Percentiles rank a stretch among this genome's conserved stretches.
phyloP scores from a whole-genome alignment of 1,140 invertebrate genomes.

The Tetraneura akinire region DNA sequence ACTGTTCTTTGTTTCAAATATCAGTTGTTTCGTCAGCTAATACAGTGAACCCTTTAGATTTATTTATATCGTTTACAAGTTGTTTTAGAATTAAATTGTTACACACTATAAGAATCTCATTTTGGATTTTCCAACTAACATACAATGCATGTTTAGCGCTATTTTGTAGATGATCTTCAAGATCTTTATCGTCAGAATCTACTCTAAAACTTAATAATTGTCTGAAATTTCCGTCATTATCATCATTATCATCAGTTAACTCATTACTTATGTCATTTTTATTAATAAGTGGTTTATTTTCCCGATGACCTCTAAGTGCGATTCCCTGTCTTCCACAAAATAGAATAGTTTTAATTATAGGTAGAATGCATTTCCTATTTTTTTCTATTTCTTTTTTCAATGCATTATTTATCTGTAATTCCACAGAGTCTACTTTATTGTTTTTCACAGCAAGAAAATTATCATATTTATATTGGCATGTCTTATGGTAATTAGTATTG shows the following conservation, averaged over 20 bases:
- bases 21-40: conserved; percentile 53
- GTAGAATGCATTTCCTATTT: conserved; percentile 1
- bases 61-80: conserved; percentile 50
- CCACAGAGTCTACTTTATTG: background rate
- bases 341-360: conserved; percentile 53
- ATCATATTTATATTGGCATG: background rate
- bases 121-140: conserved; percentile 52
- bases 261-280: no score
- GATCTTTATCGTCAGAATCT: conserved; percentile 54
- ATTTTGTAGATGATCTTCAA: conserved; percentile 53
- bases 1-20: conserved; percentile 51
- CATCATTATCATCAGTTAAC: conserved; percentile 32
- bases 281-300: conserved; percentile 37
- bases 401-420: background rate
- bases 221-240: conserved; percentile 55
- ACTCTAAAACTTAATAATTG: conserved; percentile 53
- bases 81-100: conserved; percentile 49
- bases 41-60: conserved; percentile 43
- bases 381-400: background rate
- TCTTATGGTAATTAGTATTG: background rate
- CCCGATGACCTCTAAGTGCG: conserved; percentile 48
- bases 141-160: conserved; percentile 48
- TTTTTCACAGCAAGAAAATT: background rate
- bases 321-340: conserved; percentile 53
- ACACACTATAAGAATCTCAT: conserved; percentile 51